A percentile compares a stretch with the other conserved stretches of the same genome.
phyloP scores from a whole-genome alignment of 2,113 vertebrate species.

The Hemicordylus capensis region DNA sequence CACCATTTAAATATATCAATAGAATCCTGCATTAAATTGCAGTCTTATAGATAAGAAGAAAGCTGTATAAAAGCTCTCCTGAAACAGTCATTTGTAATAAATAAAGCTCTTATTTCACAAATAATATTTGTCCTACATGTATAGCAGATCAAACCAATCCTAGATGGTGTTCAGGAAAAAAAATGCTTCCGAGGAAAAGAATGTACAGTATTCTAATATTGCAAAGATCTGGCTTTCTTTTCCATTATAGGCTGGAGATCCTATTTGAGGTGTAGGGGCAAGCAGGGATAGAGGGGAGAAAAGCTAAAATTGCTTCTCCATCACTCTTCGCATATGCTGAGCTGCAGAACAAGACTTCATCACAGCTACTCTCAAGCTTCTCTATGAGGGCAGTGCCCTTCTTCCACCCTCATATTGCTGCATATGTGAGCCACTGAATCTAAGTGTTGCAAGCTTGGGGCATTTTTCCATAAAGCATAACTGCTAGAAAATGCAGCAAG shows the following conservation, averaged over 20 bases:
- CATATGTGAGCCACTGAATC: too few relatives aligned
- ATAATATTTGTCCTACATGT: neutral
- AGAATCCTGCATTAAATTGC: neutral
- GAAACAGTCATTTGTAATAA: neutral
- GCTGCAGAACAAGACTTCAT: too few relatives aligned
- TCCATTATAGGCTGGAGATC: neutral
- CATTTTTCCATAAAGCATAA: too few relatives aligned
- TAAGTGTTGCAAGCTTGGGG: too few relatives aligned
- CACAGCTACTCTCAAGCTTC: too few relatives aligned
- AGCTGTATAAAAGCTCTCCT: neutral
- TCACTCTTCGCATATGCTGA: too few relatives aligned
- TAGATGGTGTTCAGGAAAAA: neutral
- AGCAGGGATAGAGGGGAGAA: too few relatives aligned
- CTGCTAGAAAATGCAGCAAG: too few relatives aligned
- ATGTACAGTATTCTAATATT: neutral
- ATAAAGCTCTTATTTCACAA: neutral
- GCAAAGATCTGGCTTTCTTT: neutral
- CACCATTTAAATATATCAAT: neutral
- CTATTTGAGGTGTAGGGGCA: too few relatives aligned
- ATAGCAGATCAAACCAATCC: neutral
- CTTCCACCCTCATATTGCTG: too few relatives aligned
- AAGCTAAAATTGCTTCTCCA: too few relatives aligned
- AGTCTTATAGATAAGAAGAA: conserved; percentile 16
- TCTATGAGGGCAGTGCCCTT: too few relatives aligned
- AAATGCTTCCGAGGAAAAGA: neutral